phyloP scores from a whole-genome alignment of 1,140 invertebrate genomes.

The honey bee (Apis mellifera) region Amel_HAv3.1 CM009941.2:815001-815500 shows the following conservation, averaged over 20 bases:
- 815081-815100: not conserved
- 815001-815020: not conserved
- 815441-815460: too few species aligned
- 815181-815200: not conserved
- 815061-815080: not conserved
- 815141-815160: not conserved
- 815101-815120: constrained; percentile 16
- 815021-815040: constrained; percentile 7
- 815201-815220: not conserved
- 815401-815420: too few species aligned
- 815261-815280: too few species aligned
- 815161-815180: not conserved
- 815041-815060: not conserved
- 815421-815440: too few species aligned
- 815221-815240: not conserved
- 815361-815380: too few species aligned
- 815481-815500: too few species aligned
- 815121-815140: not conserved
- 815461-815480: too few species aligned
- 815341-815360: too few species aligned
- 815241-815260: not conserved
- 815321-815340: too few species aligned
- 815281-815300: not conserved
- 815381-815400: too few species aligned
- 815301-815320: too few species aligned